A percentile compares a stretch with the other conserved stretches of the same genome.
phyloP scores from a whole-genome alignment of 2,888 invertebrate species.

The Gastracanthus pulcherrimus region DNA sequence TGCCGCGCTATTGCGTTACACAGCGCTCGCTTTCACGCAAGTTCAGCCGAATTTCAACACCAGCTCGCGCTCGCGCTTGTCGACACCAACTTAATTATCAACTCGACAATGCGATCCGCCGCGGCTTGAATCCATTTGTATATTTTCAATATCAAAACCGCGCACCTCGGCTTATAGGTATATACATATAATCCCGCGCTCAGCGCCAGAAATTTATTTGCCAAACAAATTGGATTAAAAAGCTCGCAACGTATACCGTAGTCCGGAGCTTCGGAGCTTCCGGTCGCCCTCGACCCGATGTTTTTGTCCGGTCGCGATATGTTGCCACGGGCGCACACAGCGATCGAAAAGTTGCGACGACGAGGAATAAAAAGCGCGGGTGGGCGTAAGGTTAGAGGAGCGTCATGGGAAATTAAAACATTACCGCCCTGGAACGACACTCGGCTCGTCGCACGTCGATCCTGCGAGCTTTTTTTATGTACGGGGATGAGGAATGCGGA shows the following conservation, averaged over 20 bases:
- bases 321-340: neutral
- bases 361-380: neutral
- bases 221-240: slow-evolving; percentile 58
- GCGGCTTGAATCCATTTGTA: neutral
- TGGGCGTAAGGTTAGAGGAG: neutral
- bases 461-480: neutral
- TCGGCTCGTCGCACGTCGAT: neutral
- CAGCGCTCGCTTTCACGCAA: neutral
- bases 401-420: slow-evolving; percentile 67
- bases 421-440: slow-evolving; percentile 50
- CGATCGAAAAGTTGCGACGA: slow-evolving; percentile 24
- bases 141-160: slow-evolving; percentile 30
- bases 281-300: too few relatives aligned
- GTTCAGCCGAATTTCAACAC: neutral
- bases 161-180: too few relatives aligned
- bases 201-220: slow-evolving; percentile 18
- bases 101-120: neutral
- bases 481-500: neutral
- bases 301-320: neutral
- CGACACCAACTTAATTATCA: slow-evolving; percentile 39
- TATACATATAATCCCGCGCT: neutral
- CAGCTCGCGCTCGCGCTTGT: too few relatives aligned
- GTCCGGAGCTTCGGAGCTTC: too few relatives aligned
- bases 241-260: slow-evolving; percentile 53
- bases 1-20: neutral